Percentiles rank a stretch among this genome's conserved stretches.
These are phyloP conservation scores for Nycticryphes semicollaris DNA, from an alignment of 2,113 vertebrate species.

Conservation along the genomic window DNA sequence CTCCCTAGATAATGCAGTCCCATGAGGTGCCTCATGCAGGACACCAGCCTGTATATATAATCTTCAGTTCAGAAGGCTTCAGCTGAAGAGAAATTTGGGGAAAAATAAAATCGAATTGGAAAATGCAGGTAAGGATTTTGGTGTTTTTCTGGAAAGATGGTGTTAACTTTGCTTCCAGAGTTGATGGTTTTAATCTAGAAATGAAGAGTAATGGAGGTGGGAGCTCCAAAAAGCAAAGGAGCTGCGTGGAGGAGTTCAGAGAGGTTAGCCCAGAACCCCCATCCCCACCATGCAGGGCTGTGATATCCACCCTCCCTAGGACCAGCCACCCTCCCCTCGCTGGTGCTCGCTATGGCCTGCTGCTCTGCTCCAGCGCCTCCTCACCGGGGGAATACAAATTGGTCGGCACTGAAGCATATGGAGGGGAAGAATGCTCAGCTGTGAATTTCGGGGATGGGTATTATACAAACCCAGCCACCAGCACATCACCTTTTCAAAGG, in stretches of 20 bases:
- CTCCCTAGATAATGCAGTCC: not conserved
- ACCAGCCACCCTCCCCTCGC: not conserved
- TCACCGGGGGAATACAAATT: conserved; percentile 27
- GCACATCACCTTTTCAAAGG: conserved; percentile 51
- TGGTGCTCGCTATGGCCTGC: not conserved
- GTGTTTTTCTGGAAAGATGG: not conserved
- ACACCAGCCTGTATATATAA: not conserved
- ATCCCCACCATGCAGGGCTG: not conserved
- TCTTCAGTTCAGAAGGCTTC: not conserved
- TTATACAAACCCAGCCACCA: conserved; percentile 39
- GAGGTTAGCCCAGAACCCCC: not conserved
- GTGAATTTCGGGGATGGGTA: conserved; percentile 5
- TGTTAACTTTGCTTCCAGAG: not conserved
- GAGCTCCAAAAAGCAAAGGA: not conserved
- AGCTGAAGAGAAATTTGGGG: not conserved
- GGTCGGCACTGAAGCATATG: not conserved
- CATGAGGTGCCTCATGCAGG: not conserved
- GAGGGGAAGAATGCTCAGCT: conserved; percentile 41
- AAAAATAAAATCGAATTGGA: not conserved
- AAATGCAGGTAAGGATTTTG: not conserved
- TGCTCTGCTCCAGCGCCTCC: not conserved
- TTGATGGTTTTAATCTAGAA: not conserved
- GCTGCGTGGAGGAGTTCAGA: not conserved
- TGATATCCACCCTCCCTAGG: not conserved
- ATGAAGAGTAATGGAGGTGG: not conserved